Percentiles rank a stretch among this genome's conserved stretches.
Evolutionary conservation across 2,888 invertebrate species (phyloP).

Genomic region (Caenorhabditis japonica): DNA sequence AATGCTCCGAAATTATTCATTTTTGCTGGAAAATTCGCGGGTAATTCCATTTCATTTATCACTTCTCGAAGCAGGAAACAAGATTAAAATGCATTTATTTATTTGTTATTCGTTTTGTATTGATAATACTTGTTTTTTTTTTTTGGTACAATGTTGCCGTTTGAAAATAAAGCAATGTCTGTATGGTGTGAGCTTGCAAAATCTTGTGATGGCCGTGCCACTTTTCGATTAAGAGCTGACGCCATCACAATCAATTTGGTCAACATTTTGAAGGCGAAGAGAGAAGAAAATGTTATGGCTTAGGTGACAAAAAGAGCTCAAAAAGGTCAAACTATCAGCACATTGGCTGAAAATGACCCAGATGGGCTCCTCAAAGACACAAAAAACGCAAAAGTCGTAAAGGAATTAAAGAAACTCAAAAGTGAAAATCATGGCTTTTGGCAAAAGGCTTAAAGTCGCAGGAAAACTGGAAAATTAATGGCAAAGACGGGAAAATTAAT

Average conservation of each 20-base stretch:
- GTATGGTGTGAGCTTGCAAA: constrained; percentile 41
- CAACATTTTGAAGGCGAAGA: constrained; percentile 28
- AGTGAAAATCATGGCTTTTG: constrained; percentile 44
- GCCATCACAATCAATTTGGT: constrained; percentile 54
- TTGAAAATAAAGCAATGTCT: constrained; percentile 56
- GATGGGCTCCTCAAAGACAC: constrained; percentile 49
- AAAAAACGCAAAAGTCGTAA: constrained; percentile 26
- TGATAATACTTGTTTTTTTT: too few species aligned
- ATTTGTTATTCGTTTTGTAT: neutral
- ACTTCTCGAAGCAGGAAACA: too few species aligned
- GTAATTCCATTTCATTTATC: constrained; percentile 1
- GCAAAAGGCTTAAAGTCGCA: constrained; percentile 43
- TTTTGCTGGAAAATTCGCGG: constrained; percentile 4
- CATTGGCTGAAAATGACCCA: constrained; percentile 32
- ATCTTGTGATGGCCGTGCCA: too few species aligned
- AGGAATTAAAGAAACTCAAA: neutral
- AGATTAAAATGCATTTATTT: constrained; percentile 3
- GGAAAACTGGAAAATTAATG: constrained; percentile 32
- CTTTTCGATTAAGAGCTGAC: constrained; percentile 40
- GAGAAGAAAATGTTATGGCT: constrained; percentile 47
- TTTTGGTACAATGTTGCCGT: constrained; percentile 52
- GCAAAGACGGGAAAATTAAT: constrained; percentile 38
- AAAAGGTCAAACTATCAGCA: constrained; percentile 15
- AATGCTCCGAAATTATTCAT: neutral
- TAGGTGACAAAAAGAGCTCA: constrained; percentile 54